Evolutionary conservation across 2,888 invertebrate genomes (phyloP).

Genomic region (Limnephilus rhombicus): DNA sequence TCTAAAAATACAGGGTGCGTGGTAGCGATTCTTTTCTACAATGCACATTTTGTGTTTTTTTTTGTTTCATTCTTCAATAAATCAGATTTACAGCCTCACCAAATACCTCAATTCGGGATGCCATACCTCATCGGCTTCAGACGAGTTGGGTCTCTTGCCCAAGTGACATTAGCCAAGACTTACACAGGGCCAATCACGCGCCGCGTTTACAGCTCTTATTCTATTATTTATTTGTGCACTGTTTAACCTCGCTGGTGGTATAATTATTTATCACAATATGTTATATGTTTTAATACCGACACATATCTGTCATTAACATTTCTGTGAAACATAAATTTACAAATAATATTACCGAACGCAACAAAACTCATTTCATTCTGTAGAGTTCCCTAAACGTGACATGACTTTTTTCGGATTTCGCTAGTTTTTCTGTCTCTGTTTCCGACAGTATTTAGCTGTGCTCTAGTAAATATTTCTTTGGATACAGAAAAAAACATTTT

Average conservation of each 20-base stretch:
- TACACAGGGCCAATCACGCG: neutral
- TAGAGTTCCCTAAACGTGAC: slow-evolving; percentile 11
- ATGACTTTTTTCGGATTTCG: neutral
- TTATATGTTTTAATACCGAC: neutral
- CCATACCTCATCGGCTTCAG: too few relatives aligned
- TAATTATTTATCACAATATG: neutral
- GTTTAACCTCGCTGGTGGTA: neutral
- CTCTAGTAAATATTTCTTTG: neutral
- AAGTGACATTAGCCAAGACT: too few relatives aligned
- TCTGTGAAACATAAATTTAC: neutral
- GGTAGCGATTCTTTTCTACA: too few relatives aligned
- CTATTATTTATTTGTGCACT: neutral
- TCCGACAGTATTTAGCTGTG: neutral
- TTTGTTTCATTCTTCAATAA: too few relatives aligned
- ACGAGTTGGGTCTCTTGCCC: too few relatives aligned
- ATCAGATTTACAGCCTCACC: too few relatives aligned
- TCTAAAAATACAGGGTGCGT: too few relatives aligned
- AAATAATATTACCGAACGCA: neutral
- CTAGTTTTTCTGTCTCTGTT: neutral
- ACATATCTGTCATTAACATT: neutral
- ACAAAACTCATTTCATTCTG: neutral
- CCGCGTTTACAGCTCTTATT: neutral
- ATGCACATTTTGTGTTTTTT: too few relatives aligned
- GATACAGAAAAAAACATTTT: neutral
- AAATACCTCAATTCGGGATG: too few relatives aligned